Conservation (phyloP, 2,888 invertebrate genomes). For the Orthonychiurus folsomi region DNA sequence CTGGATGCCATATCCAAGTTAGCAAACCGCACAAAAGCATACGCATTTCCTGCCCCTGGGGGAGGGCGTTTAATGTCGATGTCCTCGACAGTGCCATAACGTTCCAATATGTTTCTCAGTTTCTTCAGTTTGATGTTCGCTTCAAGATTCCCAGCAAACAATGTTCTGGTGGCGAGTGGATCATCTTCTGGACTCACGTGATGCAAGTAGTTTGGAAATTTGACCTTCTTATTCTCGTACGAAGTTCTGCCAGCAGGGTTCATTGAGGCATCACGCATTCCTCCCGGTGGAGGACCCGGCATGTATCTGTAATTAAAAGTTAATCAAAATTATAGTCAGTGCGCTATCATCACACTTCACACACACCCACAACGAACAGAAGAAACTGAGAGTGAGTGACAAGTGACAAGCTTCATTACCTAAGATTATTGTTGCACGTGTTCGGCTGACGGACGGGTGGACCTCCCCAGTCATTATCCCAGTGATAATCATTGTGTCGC, state of each 20-base stretch:
- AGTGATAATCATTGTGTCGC: slow-evolving; percentile 9
- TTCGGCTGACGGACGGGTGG: neutral
- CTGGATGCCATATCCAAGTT: slow-evolving; percentile 78
- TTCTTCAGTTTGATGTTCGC: slow-evolving; percentile 95
- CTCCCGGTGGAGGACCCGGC: slow-evolving; percentile 18
- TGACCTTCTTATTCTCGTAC: slow-evolving; percentile 71
- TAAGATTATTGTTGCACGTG: slow-evolving; percentile 5
- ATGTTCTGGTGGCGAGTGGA: slow-evolving; percentile 85
- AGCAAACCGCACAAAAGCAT: slow-evolving; percentile 92
- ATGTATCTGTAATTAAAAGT: neutral
- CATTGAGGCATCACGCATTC: slow-evolving; percentile 8
- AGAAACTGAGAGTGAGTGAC: neutral
- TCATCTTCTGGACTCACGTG: slow-evolving; percentile 95
- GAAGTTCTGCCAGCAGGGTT: slow-evolving; percentile 3
- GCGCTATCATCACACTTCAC: too few relatives aligned
- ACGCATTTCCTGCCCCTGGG: slow-evolving; percentile 93
- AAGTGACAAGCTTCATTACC: neutral
- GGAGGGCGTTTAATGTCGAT: slow-evolving; percentile 96
- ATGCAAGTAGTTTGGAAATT: slow-evolving; percentile 91
- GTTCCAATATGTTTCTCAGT: slow-evolving; percentile 81
- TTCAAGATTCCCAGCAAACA: slow-evolving; percentile 96
- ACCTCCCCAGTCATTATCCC: slow-evolving; percentile 8
- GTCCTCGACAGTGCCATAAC: slow-evolving; percentile 93
- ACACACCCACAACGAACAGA: neutral
- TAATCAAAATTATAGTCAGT: neutral